A percentile compares a stretch with the other conserved stretches of the same genome.
These are phyloP conservation scores for Chamaea fasciata DNA, from an alignment of 2,113 vertebrate genomes.

Conservation along the genomic window DNA sequence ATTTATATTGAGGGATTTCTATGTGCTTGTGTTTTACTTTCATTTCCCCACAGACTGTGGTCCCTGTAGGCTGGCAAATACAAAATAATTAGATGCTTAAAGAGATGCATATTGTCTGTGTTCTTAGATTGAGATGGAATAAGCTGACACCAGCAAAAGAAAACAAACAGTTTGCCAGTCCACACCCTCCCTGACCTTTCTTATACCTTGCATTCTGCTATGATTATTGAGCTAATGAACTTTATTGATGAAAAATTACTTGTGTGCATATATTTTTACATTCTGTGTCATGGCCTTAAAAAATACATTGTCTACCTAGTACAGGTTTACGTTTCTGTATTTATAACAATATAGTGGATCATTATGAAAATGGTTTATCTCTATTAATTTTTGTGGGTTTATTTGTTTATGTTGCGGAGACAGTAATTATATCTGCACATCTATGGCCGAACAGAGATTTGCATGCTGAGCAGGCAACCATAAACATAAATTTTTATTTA, in stretches of 20 bases:
- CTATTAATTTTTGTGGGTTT: neutral
- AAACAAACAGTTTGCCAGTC: slow-evolving; percentile 43
- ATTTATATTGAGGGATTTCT: neutral
- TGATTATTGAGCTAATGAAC: slow-evolving; percentile 63
- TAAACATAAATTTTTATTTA: slow-evolving; percentile 10
- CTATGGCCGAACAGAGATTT: slow-evolving; percentile 14
- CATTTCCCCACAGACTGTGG: slow-evolving; percentile 1
- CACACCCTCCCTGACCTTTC: slow-evolving; percentile 59
- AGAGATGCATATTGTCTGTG: slow-evolving; percentile 47
- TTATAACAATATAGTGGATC: neutral
- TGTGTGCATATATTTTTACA: slow-evolving; percentile 45
- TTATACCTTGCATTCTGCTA: slow-evolving; percentile 34
- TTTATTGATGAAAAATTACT: slow-evolving; percentile 63
- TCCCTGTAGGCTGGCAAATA: slow-evolving; percentile 37
- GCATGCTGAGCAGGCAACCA: neutral
- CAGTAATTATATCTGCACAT: neutral
- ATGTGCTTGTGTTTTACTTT: neutral
- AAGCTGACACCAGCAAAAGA: slow-evolving; percentile 65
- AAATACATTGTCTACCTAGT: neutral
- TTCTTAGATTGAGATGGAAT: slow-evolving; percentile 64
- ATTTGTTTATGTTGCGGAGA: neutral
- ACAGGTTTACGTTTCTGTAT: neutral
- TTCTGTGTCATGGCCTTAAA: slow-evolving; percentile 34
- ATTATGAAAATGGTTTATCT: slow-evolving; percentile 1
- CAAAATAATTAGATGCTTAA: slow-evolving; percentile 66